A percentile compares a stretch with the other conserved stretches of the same genome.
phyloP scores from a whole-genome alignment of 2,113 vertebrate genomes.

The Bambusicola thoracicus region DNA sequence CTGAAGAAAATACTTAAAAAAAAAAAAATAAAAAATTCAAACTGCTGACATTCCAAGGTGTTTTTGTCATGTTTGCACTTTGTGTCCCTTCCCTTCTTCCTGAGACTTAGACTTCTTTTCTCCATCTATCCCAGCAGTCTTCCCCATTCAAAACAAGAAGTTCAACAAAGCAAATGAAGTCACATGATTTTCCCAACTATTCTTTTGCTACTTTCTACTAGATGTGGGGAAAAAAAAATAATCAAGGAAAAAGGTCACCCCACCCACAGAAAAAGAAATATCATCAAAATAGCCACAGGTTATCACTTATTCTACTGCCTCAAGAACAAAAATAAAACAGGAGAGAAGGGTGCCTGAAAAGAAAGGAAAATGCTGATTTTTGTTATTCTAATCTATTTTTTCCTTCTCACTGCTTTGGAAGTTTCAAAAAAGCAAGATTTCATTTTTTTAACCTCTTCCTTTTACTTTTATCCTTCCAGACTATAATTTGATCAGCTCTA shows the following conservation, averaged over 20 bases:
- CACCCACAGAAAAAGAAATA: neutral
- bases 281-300: neutral
- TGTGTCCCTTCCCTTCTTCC: neutral
- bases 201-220: neutral
- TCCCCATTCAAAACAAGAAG: neutral
- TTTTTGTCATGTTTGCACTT: neutral
- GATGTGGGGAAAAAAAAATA: neutral
- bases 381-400: neutral
- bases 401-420: neutral
- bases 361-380: neutral
- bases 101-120: neutral
- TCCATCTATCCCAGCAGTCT: neutral
- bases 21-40: too few species aligned
- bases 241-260: neutral
- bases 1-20: neutral
- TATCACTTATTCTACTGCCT: neutral
- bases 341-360: neutral
- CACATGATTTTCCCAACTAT: neutral
- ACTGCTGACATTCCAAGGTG: neutral
- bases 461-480: neutral
- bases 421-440: accelerated
- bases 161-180: neutral
- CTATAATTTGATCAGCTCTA: neutral
- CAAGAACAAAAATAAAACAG: neutral
- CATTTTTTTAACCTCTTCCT: neutral